Percentiles rank a stretch among this genome's conserved stretches.
Evolutionary conservation across 2,888 invertebrate genomes (phyloP).

Genomic region (Zaprionus obscuricornis): DNA sequence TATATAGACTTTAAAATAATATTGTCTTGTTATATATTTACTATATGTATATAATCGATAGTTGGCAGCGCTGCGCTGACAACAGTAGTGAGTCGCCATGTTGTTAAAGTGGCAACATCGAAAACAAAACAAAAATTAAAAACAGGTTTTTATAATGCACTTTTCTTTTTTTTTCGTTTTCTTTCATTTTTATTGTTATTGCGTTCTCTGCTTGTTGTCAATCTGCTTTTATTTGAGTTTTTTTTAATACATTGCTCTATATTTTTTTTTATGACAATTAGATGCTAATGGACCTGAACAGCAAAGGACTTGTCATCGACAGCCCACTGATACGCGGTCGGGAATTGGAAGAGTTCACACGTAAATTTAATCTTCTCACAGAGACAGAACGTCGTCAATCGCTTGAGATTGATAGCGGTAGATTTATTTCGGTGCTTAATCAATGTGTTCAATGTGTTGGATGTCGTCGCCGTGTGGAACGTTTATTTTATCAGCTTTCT

Average conservation of each 20-base stretch:
- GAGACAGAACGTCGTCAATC: slow-evolving; percentile 91
- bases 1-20: no score
- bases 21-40: no score
- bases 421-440: slow-evolving; percentile 92
- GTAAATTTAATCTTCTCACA: slow-evolving; percentile 91
- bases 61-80: no score
- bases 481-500: slow-evolving; percentile 93
- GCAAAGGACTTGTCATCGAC: slow-evolving; percentile 93
- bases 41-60: no score
- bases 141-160: slow-evolving; percentile 66
- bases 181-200: slow-evolving; percentile 1
- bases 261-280: slow-evolving; percentile 77
- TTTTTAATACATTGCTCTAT: no score
- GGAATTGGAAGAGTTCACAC: slow-evolving; percentile 93
- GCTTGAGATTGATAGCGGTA: slow-evolving; percentile 91
- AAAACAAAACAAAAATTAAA: slow-evolving; percentile 10
- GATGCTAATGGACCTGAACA: slow-evolving; percentile 97
- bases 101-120: slow-evolving; percentile 66
- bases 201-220: no score
- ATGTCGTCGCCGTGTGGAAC: slow-evolving; percentile 95
- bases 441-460: slow-evolving; percentile 97
- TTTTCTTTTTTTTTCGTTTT: slow-evolving; percentile 35
- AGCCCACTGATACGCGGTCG: slow-evolving; percentile 91
- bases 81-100: slow-evolving; percentile 64
- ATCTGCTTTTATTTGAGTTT: no score